phyloP scores from a whole-genome alignment of 2,888 invertebrate genomes.

The Cheilosia variabilis region DNA sequence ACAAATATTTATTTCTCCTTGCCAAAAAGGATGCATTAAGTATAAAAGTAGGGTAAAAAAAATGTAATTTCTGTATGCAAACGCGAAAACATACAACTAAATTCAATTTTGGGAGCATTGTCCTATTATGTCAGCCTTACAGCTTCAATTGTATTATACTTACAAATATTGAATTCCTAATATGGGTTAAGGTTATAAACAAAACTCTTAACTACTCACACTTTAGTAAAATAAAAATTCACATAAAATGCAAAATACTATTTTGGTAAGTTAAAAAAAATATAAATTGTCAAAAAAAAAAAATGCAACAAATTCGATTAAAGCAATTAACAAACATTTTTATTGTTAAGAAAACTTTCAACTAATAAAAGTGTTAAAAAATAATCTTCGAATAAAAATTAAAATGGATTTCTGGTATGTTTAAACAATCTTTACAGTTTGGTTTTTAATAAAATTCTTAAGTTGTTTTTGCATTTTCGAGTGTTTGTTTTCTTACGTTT shows the following conservation, averaged over 20 bases:
- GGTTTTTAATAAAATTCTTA: conserved; percentile 24
- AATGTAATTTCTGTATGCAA: neutral
- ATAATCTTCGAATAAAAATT: conserved; percentile 16
- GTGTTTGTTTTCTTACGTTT: conserved; percentile 40
- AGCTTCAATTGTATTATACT: conserved; percentile 4
- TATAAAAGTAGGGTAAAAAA: neutral
- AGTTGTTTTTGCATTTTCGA: conserved; percentile 43
- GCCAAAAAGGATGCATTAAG: too few species aligned
- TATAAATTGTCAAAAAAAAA: conserved; percentile 19
- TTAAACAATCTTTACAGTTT: conserved; percentile 32
- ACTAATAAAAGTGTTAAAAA: conserved; percentile 25
- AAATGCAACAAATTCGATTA: conserved; percentile 66
- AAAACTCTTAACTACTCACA: conserved; percentile 26
- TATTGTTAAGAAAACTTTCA: conserved; percentile 43
- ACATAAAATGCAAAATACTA: conserved; percentile 5
- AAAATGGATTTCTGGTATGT: conserved; percentile 53
- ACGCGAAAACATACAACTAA: neutral
- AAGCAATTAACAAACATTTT: conserved; percentile 24
- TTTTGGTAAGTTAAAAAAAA: conserved; percentile 54
- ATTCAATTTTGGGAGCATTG: conserved; percentile 9
- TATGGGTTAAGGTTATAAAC: conserved; percentile 44
- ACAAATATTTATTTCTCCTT: too few species aligned
- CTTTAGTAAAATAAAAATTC: conserved; percentile 33
- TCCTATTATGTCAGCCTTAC: conserved; percentile 7
- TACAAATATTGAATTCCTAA: conserved; percentile 4